These are phyloP conservation scores for Sarcoramphus papa DNA, from an alignment of 2,797 vertebrate species.

Conservation along the genomic window DNA sequence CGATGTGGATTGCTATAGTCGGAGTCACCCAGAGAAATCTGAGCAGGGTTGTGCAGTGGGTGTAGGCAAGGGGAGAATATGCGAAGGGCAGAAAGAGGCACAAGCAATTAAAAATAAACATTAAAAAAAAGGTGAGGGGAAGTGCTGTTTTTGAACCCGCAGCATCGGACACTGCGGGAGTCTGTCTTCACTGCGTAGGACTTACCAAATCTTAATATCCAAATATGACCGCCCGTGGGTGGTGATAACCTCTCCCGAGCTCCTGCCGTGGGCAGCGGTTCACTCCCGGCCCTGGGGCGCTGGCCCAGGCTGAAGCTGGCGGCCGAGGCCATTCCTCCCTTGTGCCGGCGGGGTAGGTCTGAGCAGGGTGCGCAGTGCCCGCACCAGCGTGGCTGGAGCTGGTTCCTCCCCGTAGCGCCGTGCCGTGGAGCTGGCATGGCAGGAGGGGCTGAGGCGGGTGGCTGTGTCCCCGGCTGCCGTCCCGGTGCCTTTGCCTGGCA, in stretches of 20 bases:
- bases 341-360: background rate
- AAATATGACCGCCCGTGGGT: accelerated
- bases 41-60: background rate
- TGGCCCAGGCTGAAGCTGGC: background rate
- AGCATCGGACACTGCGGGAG: background rate
- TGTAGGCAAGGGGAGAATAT: background rate
- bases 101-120: background rate
- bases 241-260: background rate
- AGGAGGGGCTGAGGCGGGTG: background rate
- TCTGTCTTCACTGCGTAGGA: background rate
- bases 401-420: background rate
- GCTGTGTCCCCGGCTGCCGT: background rate
- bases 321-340: background rate
- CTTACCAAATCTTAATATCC: background rate
- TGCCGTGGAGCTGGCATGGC: accelerated
- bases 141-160: background rate
- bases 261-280: background rate
- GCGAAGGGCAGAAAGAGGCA: background rate
- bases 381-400: background rate
- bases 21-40: background rate
- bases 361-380: background rate
- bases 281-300: background rate
- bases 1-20: accelerated
- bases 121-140: background rate
- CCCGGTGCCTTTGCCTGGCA: no score